Conservation (phyloP, 2,113 vertebrate genomes). For the Salvelinus namaycush region DNA sequence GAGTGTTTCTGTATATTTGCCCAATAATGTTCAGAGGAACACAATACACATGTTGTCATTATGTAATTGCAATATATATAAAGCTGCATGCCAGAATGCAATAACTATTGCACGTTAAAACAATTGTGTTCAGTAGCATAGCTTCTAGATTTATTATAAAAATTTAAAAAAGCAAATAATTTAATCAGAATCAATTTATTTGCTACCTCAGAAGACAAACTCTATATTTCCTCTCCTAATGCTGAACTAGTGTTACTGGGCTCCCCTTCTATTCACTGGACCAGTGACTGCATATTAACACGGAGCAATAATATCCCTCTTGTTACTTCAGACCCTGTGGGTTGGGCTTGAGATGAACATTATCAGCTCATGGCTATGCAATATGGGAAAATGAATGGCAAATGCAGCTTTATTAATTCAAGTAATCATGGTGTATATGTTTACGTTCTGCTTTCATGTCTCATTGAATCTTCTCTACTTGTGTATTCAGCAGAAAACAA, state of each 20-base stretch:
- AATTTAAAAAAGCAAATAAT: neutral
- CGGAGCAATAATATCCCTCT: neutral
- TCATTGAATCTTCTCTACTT: neutral
- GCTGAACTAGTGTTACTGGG: neutral
- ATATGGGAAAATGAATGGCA: conserved; percentile 65
- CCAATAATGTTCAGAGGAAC: conserved; percentile 14
- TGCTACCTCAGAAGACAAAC: conserved; percentile 49
- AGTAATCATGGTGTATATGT: neutral
- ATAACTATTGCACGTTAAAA: neutral
- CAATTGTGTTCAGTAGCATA: neutral
- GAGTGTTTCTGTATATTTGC: conserved; percentile 39
- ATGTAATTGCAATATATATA: neutral
- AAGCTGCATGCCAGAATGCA: conserved; percentile 26
- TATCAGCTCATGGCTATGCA: conserved; percentile 67
- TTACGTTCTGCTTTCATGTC: conserved; percentile 30
- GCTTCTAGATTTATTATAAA: neutral
- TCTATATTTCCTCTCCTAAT: conserved; percentile 8
- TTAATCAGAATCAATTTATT: neutral
- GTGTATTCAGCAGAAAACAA: conserved; percentile 12
- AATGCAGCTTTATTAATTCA: conserved; percentile 49
- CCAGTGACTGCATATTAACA: neutral
- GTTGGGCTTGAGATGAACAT: conserved; percentile 36
- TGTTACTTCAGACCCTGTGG: conserved; percentile 24
- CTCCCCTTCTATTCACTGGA: neutral
- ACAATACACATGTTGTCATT: neutral